Percentiles rank a stretch among this genome's conserved stretches.
These are phyloP conservation scores for Polyommatus icarus DNA, from an alignment of 2,888 invertebrate species.

Conservation along the genomic window DNA sequence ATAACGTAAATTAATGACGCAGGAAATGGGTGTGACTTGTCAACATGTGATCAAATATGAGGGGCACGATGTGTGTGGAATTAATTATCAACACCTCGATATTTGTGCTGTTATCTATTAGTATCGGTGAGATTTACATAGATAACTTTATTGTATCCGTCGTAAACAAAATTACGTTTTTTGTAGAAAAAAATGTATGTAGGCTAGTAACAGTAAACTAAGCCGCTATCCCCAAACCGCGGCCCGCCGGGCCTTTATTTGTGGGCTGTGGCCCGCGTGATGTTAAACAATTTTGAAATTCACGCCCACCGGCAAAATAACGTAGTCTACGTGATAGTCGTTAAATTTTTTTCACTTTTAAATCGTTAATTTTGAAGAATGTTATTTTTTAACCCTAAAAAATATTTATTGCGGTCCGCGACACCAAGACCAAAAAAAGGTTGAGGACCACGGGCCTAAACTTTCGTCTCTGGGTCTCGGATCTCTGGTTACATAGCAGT, in stretches of 20 bases:
- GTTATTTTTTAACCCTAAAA: no score
- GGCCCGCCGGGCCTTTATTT: no score
- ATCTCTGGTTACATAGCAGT: no score
- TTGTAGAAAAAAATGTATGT: not conserved
- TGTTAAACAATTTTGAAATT: no score
- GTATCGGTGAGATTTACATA: conserved; percentile 29
- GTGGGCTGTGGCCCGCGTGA: no score
- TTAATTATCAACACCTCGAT: not conserved
- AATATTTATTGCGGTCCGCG: no score
- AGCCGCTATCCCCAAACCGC: no score
- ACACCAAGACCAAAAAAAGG: no score
- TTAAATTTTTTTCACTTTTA: no score
- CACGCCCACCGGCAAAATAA: no score
- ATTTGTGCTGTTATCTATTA: not conserved
- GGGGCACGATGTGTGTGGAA: conserved; percentile 2
- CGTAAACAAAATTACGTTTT: not conserved
- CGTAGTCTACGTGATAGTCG: no score
- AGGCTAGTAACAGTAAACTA: not conserved
- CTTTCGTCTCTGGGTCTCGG: not conserved
- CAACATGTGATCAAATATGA: conserved; percentile 10
- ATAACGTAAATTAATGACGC: conserved; percentile 14
- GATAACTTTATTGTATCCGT: not conserved
- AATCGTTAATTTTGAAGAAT: no score
- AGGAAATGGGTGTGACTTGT: conserved; percentile 18
- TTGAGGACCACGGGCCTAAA: not conserved